Evolutionary conservation across 2,888 invertebrate species (phyloP).

Genomic region (Epinotia demarniana): DNA sequence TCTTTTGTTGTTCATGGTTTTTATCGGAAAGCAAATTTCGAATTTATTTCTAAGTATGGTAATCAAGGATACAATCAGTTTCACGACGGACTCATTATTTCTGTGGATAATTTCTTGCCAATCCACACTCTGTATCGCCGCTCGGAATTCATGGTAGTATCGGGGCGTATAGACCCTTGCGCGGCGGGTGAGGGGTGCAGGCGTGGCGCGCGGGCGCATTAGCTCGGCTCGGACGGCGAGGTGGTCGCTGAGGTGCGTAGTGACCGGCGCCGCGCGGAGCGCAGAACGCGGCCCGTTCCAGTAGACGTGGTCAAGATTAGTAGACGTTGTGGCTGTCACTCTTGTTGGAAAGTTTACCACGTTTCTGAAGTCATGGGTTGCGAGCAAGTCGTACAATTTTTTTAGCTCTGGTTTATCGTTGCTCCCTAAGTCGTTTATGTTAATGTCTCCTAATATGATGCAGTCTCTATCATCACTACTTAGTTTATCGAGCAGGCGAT

Average conservation of each 20-base stretch:
- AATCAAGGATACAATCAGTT: background rate
- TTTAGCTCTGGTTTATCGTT: no score
- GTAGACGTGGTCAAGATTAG: background rate
- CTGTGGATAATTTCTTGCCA: background rate
- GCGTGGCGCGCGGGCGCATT: background rate
- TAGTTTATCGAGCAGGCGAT: no score
- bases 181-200: background rate
- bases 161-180: background rate
- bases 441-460: no score
- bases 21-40: no score
- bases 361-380: conserved; percentile 11
- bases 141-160: background rate
- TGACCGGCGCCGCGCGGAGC: conserved; percentile 8
- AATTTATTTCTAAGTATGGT: no score
- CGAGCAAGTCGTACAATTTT: conserved; percentile 4
- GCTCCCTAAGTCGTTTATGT: no score
- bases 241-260: conserved; percentile 2
- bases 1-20: no score
- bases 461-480: no score
- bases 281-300: background rate
- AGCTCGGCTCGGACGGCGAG: conserved; percentile 18
- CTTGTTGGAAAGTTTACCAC: background rate
- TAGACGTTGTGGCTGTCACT: background rate
- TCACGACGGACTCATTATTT: background rate
- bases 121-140: background rate